phyloP scores from a whole-genome alignment of 1,140 invertebrate species.

The Listronotus oregonensis region DNA sequence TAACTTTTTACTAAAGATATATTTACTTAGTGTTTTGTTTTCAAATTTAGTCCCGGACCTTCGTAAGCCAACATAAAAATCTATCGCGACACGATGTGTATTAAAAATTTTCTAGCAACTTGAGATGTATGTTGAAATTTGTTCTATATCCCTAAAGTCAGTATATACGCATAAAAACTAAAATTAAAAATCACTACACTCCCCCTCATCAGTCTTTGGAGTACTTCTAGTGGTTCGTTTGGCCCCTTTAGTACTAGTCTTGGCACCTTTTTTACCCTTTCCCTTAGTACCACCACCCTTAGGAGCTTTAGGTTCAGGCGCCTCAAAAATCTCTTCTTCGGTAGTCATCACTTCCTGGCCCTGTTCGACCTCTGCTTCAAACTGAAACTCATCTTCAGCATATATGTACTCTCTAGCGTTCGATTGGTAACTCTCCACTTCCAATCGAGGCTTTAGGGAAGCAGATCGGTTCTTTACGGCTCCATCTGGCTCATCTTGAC shows the following conservation, averaged over 20 bases:
- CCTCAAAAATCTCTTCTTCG: conserved; percentile 13
- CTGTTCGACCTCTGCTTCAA: not conserved
- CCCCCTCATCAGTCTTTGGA: conserved; percentile 36
- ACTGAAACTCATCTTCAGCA: conserved; percentile 3
- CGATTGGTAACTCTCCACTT: not conserved
- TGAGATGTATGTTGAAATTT: too few relatives aligned
- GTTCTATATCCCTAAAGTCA: too few relatives aligned
- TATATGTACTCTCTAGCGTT: not conserved
- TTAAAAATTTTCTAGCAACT: too few relatives aligned
- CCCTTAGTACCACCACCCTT: too few relatives aligned
- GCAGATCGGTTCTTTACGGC: not conserved
- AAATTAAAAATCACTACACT: conserved; percentile 28
- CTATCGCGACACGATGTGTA: too few relatives aligned
- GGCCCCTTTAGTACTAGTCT: conserved; percentile 8
- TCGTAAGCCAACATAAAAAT: too few relatives aligned
- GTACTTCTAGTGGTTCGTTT: conserved; percentile 32
- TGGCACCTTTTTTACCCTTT: conserved; percentile 6
- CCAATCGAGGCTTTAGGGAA: not conserved
- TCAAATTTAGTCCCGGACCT: too few relatives aligned
- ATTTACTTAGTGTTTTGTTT: too few relatives aligned
- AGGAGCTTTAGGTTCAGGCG: not conserved
- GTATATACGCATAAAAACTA: not conserved
- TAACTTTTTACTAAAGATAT: too few relatives aligned
- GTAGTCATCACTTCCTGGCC: not conserved
- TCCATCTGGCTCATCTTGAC: not conserved